Evolutionary conservation across 2,888 invertebrate genomes (phyloP).

Genomic region (Aspidiotus destructor): DNA sequence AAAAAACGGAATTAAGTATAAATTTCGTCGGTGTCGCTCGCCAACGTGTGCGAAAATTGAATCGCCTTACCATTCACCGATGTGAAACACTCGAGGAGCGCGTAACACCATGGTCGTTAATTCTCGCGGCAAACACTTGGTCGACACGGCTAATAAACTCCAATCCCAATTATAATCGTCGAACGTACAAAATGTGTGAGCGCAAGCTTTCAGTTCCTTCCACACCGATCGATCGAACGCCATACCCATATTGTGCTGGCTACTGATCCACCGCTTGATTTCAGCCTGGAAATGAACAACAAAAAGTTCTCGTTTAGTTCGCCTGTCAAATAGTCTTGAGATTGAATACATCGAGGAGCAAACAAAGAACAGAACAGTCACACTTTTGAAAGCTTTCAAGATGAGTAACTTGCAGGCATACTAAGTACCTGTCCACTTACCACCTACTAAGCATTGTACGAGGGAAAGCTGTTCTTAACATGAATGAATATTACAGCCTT

Average conservation of each 20-base stretch:
- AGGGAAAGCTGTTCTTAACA: too few species aligned
- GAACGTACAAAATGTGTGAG: conserved; percentile 81
- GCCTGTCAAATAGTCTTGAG: neutral
- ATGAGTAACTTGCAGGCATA: too few species aligned
- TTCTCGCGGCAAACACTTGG: conserved; percentile 64
- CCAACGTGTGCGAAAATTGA: neutral
- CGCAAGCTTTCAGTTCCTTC: conserved; percentile 69
- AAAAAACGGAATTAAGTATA: neutral
- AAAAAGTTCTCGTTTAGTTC: neutral
- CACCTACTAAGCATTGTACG: too few species aligned
- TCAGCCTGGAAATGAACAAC: conserved; percentile 58
- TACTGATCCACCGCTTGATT: conserved; percentile 88
- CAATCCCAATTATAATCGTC: conserved; percentile 99
- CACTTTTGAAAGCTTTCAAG: too few species aligned
- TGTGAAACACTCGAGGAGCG: conserved; percentile 93
- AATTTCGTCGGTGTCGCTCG: neutral
- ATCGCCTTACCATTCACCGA: conserved; percentile 92
- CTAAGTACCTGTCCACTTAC: too few species aligned
- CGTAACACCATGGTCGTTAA: conserved; percentile 81
- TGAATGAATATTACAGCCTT: too few species aligned
- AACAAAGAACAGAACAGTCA: too few species aligned
- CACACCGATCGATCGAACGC: conserved; percentile 83
- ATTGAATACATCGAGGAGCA: too few species aligned
- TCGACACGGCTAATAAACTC: conserved; percentile 84
- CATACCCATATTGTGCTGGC: conserved; percentile 99